Evolutionary conservation across 2,888 invertebrate genomes (phyloP), one percentile per base, ranked within the genome.

Genomic region (Cephus sareptanus): DNA sequence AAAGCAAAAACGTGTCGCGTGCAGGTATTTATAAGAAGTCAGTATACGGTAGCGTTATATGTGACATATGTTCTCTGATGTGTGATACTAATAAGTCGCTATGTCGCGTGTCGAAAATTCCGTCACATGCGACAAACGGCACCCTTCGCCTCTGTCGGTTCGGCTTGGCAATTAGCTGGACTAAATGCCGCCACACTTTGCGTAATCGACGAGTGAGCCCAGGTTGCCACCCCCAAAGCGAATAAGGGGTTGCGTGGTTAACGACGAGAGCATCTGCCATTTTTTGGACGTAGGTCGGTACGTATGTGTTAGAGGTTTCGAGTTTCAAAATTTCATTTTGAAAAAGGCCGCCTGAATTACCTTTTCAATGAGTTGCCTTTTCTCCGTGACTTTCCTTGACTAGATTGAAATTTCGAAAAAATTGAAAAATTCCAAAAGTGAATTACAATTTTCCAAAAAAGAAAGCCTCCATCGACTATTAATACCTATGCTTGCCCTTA

Each of bases 121-220:
- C 87, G 85, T 87, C 84, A 86, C 84, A 84, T 83, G 83, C 76
- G 79, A 80, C 77, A 37, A 40, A 70, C 37, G 34, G 69, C 33
- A 71, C 78, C 79, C 69, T 74, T 75, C 83, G 79, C 81, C 81
- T 79, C 83, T 82, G 75, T 79, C 79, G 80, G 80, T 77, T 80
- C 80, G 80, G 80, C 37, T 56, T 78, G 80, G 82, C 87, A 89
- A 88, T 89, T 89, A 89, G 87, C 81, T 81, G 82, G 79, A 85
- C 89, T 88, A 89, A 89, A 89, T 87, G 85, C 86, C 85, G 83
- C 87, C 86, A 88, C 89, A 88, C 89, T 89, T 88, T 85, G 83
- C 83, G 83, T 86, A 85, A 88, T 88, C 87, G 85, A 56, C 87
- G 85, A 23, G 56, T 23, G 56, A 56, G 56, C 82, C 34, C 70